A percentile compares a stretch with the other conserved stretches of the same genome.
phyloP scores from a whole-genome alignment of 2,888 invertebrate species.

The Melanostoma scalare region DNA sequence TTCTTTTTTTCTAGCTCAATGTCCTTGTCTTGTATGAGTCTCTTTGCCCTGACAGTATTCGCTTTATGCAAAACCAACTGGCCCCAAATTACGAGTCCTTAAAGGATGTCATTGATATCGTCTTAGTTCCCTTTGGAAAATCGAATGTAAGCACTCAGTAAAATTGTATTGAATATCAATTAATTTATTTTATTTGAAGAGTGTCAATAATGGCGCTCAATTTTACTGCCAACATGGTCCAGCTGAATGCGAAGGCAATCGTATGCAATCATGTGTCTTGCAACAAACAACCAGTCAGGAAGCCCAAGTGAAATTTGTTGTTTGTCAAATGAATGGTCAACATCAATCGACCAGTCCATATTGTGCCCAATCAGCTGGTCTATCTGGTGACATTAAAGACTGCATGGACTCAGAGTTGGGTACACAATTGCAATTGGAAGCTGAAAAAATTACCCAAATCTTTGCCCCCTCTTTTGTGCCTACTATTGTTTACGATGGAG shows the following conservation, averaged over 20 bases:
- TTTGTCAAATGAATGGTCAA: constrained; percentile 83
- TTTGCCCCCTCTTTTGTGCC: constrained; percentile 83
- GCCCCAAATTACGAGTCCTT: constrained; percentile 83
- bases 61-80: constrained; percentile 84
- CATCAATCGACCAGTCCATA: constrained; percentile 80
- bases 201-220: constrained; percentile 79
- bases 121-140: constrained; percentile 86
- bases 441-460: constrained; percentile 82
- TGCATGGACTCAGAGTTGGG: constrained; percentile 82
- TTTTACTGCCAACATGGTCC: constrained; percentile 87
- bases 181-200: constrained; percentile 73
- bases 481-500: constrained; percentile 83
- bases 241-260: constrained; percentile 85
- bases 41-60: constrained; percentile 85
- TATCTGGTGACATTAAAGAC: constrained; percentile 79
- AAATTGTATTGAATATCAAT: neutral
- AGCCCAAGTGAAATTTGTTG: constrained; percentile 82
- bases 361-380: constrained; percentile 81
- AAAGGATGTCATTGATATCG: constrained; percentile 83
- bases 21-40: constrained; percentile 85
- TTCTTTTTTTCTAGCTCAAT: constrained; percentile 79
- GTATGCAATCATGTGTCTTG: constrained; percentile 85
- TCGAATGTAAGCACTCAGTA: constrained; percentile 83
- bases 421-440: constrained; percentile 82
- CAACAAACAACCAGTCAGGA: constrained; percentile 80